Evolutionary conservation across 2,888 invertebrate species (phyloP).

Genomic region (Noctua comes): DNA sequence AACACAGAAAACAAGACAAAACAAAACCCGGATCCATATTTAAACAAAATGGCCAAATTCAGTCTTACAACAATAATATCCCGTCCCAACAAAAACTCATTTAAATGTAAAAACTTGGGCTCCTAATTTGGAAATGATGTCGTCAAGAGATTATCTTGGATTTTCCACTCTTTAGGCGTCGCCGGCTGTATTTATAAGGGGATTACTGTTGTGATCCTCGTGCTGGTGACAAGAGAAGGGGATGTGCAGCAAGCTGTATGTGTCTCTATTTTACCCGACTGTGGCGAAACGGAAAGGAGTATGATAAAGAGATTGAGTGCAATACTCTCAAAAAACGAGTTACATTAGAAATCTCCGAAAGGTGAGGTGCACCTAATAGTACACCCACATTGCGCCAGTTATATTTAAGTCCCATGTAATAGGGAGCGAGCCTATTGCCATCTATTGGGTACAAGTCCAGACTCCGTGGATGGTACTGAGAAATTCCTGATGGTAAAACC

Average conservation of each 20-base stretch:
- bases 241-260: constrained; percentile 6
- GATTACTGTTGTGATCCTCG: constrained; percentile 77
- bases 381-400: too few relatives aligned
- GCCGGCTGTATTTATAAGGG: constrained; percentile 77
- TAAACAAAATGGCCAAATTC: constrained; percentile 16
- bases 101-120: constrained; percentile 79
- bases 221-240: constrained; percentile 26
- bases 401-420: too few relatives aligned
- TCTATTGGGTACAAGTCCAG: too few relatives aligned
- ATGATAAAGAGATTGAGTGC: too few relatives aligned
- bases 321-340: too few relatives aligned
- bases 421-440: too few relatives aligned
- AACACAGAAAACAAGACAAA: neutral
- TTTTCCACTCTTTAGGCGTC: constrained; percentile 80
- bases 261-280: neutral
- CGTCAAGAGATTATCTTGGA: constrained; percentile 84
- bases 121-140: constrained; percentile 86
- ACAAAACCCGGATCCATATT: neutral
- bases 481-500: neutral
- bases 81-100: constrained; percentile 70
- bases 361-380: neutral
- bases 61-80: constrained; percentile 33
- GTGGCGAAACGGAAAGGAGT: neutral
- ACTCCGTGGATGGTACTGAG: neutral
- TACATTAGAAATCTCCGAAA: too few relatives aligned